Conservation (phyloP, 2,888 invertebrate genomes). For the Pandemis corylana region DNA sequence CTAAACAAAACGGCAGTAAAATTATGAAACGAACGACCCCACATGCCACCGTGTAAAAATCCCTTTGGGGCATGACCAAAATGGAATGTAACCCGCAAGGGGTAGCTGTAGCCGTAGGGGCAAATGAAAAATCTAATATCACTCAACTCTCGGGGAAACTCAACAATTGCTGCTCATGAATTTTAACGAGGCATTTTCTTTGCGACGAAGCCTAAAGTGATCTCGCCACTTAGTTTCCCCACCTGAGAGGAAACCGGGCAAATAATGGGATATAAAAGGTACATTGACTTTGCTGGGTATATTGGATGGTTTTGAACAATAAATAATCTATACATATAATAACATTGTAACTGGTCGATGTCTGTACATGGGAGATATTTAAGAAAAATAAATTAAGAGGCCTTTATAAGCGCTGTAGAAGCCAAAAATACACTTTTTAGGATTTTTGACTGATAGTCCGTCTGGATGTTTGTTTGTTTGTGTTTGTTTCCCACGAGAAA, state of each 20-base stretch:
- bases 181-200: conserved; percentile 77
- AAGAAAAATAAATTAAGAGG: too few species aligned
- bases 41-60: conserved; percentile 21
- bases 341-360: too few species aligned
- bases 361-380: too few species aligned
- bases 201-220: conserved; percentile 59
- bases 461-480: too few species aligned
- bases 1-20: conserved; percentile 14
- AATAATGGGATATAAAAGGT: conserved; percentile 50
- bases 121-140: conserved; percentile 69
- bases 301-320: conserved; percentile 32
- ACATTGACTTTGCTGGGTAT: conserved; percentile 35
- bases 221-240: conserved; percentile 59
- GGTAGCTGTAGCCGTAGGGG: conserved; percentile 45
- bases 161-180: conserved; percentile 77
- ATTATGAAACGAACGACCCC: conserved; percentile 16
- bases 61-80: conserved; percentile 38
- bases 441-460: too few species aligned
- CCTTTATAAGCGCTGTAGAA: too few species aligned
- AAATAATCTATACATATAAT: neutral
- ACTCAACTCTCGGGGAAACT: conserved; percentile 63
- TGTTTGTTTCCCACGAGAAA: too few species aligned
- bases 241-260: conserved; percentile 47
- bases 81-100: conserved; percentile 44
- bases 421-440: too few species aligned